Evolutionary conservation across 1,140 invertebrate genomes (phyloP).

Genomic region (Pogonognathellus flavescens): DNA sequence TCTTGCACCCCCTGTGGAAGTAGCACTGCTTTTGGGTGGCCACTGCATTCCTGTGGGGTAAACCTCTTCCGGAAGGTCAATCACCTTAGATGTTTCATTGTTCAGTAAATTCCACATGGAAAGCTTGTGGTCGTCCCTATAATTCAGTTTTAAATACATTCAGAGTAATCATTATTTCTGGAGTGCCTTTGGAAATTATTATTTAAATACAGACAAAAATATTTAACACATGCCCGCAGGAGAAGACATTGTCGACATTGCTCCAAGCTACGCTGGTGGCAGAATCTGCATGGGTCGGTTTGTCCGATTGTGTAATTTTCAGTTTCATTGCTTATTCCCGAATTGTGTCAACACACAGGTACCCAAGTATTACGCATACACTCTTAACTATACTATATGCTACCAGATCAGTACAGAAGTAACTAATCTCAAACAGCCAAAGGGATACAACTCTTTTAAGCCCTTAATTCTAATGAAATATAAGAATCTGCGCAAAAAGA

Average conservation of each 20-base stretch:
- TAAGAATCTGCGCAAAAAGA: too few relatives aligned
- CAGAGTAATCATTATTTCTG: neutral
- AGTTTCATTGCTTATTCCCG: constrained; percentile 77
- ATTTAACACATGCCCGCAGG: constrained; percentile 78
- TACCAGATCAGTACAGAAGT: too few relatives aligned
- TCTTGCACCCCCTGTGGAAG: constrained; percentile 69
- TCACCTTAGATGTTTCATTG: constrained; percentile 81
- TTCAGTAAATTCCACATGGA: constrained; percentile 88
- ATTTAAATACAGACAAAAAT: neutral
- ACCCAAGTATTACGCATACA: too few relatives aligned
- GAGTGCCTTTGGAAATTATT: too few relatives aligned
- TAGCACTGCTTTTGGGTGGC: constrained; percentile 76
- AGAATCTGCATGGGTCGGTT: constrained; percentile 80
- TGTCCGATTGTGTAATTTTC: constrained; percentile 81
- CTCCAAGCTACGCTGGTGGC: constrained; percentile 93
- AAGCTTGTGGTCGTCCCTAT: constrained; percentile 90
- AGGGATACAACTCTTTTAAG: too few relatives aligned
- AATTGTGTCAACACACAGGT: too few relatives aligned
- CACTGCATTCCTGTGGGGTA: constrained; percentile 91
- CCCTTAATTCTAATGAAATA: too few relatives aligned
- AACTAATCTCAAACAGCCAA: too few relatives aligned
- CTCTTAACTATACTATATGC: too few relatives aligned
- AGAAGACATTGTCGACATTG: constrained; percentile 91
- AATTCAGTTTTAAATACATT: constrained; percentile 4
- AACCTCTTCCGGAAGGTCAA: constrained; percentile 85